These are phyloP conservation scores for Triplophysa dalaica DNA, from an alignment of 2,113 vertebrate genomes.

Conservation along the genomic window DNA sequence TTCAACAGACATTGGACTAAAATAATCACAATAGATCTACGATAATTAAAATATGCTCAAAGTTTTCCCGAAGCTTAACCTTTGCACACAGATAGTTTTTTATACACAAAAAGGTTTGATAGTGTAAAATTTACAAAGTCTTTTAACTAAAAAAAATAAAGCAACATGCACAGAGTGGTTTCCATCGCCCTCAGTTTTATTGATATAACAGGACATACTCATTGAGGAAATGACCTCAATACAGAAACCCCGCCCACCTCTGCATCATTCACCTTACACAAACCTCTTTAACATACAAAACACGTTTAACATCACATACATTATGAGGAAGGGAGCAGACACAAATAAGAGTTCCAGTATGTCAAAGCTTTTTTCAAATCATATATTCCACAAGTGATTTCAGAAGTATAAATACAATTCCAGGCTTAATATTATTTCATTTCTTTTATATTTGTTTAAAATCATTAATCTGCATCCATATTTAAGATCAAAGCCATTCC, in stretches of 20 bases:
- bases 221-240: slow-evolving; percentile 80
- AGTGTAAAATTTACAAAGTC: no score
- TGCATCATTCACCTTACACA: slow-evolving; percentile 43
- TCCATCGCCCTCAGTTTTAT: slow-evolving; percentile 51
- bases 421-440: slow-evolving; percentile 63
- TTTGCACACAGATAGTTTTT: no score
- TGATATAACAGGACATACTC: slow-evolving; percentile 79
- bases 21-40: no score
- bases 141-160: no score
- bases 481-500: slow-evolving; percentile 78
- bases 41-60: no score
- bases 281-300: slow-evolving; percentile 62
- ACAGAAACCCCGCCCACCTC: slow-evolving; percentile 41
- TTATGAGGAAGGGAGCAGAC: slow-evolving; percentile 63
- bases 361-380: slow-evolving; percentile 71
- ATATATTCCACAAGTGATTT: slow-evolving; percentile 79
- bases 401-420: slow-evolving; percentile 83
- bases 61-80: no score
- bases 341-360: slow-evolving; percentile 75
- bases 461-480: slow-evolving; percentile 78
- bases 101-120: no score
- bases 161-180: neutral
- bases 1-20: no score
- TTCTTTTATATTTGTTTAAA: slow-evolving; percentile 34
- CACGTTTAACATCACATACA: slow-evolving; percentile 69